Evolutionary conservation across 2,888 invertebrate species (phyloP), one percentile per base, ranked within the genome.

Genomic region (Aphidoletes aphidimyza): DNA sequence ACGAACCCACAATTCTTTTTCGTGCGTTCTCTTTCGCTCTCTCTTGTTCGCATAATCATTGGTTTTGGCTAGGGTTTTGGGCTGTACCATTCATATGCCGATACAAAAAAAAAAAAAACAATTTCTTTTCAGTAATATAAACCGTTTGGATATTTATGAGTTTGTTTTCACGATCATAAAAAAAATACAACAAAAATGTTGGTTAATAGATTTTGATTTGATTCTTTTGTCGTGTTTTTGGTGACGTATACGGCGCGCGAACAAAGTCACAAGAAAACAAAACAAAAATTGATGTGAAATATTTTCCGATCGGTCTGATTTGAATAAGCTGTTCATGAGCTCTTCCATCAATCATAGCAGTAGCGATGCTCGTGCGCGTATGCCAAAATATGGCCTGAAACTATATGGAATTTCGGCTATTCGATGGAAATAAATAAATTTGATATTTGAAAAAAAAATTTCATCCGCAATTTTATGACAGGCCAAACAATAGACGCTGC

Each of bases 121-220:
- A n/a, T n/a, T n/a, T n/a, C n/a, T n/a, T n/a, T n/a, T n/a, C n/a
- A n/a, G n/a, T n/a, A n/a, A n/a, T n/a, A n/a, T 22, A 54, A 54
- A 22, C 22, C 54, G 54, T 3, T 26, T 26, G 54, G 26, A 14
- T 69, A 17, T 69, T 69, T 69, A 69, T 69, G 69, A 69, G 34
- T 69, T 69, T 69, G 69, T 69, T 69, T 69, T 19, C 30, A 30
- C 69, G 19, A 69, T 69, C 69, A 69, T 69, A 69, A 69, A n/a
- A n/a, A n/a, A n/a, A 69, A 69, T 2, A 11, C 30, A 34, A 1
- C 26, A 69, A 30, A 69, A 69, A 30, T 69, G n/a, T 34, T 11
- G 14, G 30, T n/a, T 69, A 69, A 69, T 69, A 69, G 69, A 69
- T 30, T 69, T n/a, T 69, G 14, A 34, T 69, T n/a, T 69, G 14